Percentiles rank a stretch among this genome's conserved stretches.
Evolutionary conservation across 2,888 invertebrate species (phyloP).

Genomic region (Ctenicera cuprea): DNA sequence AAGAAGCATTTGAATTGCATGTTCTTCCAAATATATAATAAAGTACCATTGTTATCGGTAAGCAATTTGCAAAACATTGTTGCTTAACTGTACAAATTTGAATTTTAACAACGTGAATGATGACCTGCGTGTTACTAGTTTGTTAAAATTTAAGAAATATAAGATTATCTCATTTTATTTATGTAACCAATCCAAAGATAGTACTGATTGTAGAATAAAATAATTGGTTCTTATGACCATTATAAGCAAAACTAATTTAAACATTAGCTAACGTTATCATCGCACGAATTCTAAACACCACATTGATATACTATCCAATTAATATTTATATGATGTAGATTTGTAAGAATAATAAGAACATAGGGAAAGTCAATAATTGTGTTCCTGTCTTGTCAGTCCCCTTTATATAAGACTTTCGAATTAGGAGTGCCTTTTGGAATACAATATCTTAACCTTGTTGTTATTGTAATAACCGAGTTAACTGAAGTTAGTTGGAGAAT

Average conservation of each 20-base stretch:
- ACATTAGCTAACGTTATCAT: conserved; percentile 22
- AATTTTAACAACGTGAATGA: conserved; percentile 33
- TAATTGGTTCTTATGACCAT: conserved; percentile 1
- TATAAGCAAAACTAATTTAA: conserved; percentile 14
- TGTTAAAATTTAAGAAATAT: conserved; percentile 29
- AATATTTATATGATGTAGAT: conserved; percentile 16
- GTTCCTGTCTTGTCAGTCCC: conserved; percentile 51
- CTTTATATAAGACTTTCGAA: conserved; percentile 62
- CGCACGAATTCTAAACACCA: conserved; percentile 37
- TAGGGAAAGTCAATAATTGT: conserved; percentile 47
- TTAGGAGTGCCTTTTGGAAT: conserved; percentile 71
- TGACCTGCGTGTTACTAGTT: conserved; percentile 38
- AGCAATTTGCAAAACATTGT: conserved; percentile 14
- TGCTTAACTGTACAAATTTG: conserved; percentile 41
- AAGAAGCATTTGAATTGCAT: conserved; percentile 20
- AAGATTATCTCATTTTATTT: conserved; percentile 39
- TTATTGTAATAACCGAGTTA: conserved; percentile 60
- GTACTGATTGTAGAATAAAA: conserved; percentile 19
- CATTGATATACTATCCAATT: conserved; percentile 28
- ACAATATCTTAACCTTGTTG: conserved; percentile 62
- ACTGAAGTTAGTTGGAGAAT: conserved; percentile 59
- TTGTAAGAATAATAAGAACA: conserved; percentile 19
- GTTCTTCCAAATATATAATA: conserved; percentile 40
- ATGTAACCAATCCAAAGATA: conserved; percentile 45
- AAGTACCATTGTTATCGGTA: conserved; percentile 23